Percentiles rank a stretch among this genome's conserved stretches.
Evolutionary conservation across 1,140 invertebrate species (phyloP).

Genomic region (Bombus vancouverensis): DNA sequence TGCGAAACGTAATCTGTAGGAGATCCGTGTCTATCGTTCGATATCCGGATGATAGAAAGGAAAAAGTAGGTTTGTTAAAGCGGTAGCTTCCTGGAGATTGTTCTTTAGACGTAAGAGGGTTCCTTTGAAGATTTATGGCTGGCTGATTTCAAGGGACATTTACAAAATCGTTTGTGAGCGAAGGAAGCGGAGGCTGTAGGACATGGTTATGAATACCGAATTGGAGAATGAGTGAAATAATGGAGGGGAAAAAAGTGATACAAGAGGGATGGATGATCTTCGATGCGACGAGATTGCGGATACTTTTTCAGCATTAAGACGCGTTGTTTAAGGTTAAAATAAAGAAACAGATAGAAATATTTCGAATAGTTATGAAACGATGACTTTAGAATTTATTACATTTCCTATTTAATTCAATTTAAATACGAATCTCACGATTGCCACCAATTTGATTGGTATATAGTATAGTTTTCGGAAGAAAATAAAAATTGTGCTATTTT

Average conservation of each 20-base stretch:
- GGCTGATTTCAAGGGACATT: too few species aligned
- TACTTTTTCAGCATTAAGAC: too few species aligned
- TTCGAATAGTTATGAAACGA: neutral
- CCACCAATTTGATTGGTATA: too few species aligned
- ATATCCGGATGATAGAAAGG: neutral
- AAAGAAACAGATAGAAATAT: neutral
- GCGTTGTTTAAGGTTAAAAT: neutral
- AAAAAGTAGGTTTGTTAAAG: neutral
- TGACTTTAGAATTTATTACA: too few species aligned
- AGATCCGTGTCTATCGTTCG: neutral
- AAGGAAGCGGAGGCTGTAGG: neutral
- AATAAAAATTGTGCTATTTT: too few species aligned
- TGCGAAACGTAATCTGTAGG: conserved; percentile 15
- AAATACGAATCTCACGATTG: too few species aligned
- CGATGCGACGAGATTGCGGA: neutral
- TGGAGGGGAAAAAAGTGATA: neutral
- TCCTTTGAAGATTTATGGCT: neutral
- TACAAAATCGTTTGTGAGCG: neutral
- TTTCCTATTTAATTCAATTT: too few species aligned
- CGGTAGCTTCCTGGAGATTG: neutral
- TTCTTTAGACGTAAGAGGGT: neutral
- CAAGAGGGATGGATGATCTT: neutral
- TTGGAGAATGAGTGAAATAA: neutral
- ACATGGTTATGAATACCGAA: neutral
- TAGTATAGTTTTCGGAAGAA: too few species aligned